A percentile compares a stretch with the other conserved stretches of the same genome.
phyloP scores from a whole-genome alignment of 2,113 vertebrate genomes.

The Rhegmatorhina hoffmannsi region DNA sequence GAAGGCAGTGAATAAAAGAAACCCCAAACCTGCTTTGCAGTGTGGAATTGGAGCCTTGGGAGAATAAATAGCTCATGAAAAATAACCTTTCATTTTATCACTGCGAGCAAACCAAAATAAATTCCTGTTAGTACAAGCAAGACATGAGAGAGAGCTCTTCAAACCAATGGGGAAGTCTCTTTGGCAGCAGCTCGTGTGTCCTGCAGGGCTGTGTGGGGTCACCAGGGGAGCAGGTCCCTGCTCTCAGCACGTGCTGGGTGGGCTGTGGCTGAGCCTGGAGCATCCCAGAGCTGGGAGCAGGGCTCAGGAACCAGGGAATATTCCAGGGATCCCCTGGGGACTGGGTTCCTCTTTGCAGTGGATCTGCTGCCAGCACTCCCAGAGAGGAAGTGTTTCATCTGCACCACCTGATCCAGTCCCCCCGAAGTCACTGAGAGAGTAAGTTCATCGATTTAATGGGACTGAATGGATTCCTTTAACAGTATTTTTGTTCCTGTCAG shows the following conservation, averaged over 20 bases:
- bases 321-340: not conserved
- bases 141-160: not conserved
- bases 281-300: not conserved
- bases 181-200: not conserved
- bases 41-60: not conserved
- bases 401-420: not conserved
- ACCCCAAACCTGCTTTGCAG: not conserved
- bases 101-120: not conserved
- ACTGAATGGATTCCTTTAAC: conserved; percentile 1
- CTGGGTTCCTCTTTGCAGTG: not conserved
- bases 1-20: not conserved
- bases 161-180: not conserved
- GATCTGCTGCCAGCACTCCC: not conserved
- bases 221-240: not conserved
- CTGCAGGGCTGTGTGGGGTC: accelerated
- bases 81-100: not conserved
- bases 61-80: not conserved
- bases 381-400: not conserved
- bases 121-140: not conserved
- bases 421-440: not conserved
- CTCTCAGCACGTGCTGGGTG: not conserved
- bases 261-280: not conserved
- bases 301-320: not conserved
- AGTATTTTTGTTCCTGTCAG: not conserved
- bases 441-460: not conserved